Conservation (phyloP, 2,888 invertebrate genomes). For the Minunthozetes semirufus region DNA sequence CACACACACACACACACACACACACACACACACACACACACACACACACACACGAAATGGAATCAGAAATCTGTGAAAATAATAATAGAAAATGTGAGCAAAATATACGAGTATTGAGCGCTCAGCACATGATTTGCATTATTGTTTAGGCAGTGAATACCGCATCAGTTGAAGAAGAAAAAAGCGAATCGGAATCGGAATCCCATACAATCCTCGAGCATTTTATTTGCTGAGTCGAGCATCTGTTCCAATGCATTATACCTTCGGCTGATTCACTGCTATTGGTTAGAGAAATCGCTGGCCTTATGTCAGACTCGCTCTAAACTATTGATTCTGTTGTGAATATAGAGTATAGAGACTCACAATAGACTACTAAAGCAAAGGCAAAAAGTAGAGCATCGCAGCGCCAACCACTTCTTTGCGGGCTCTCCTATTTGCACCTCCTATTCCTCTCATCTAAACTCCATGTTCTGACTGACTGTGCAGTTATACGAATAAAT, state of each 20-base stretch:
- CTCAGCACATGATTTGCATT: conserved; percentile 24
- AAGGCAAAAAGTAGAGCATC: not conserved
- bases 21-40: not conserved
- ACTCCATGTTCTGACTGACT: not conserved
- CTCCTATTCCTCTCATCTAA: conserved; percentile 1
- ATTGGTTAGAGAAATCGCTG: conserved; percentile 13
- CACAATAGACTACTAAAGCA: not conserved
- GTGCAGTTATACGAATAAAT: conserved; percentile 13
- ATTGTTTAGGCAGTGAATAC: not conserved
- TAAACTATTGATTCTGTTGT: not conserved
- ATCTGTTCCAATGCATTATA: conserved; percentile 9
- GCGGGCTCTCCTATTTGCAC: conserved; percentile 25
- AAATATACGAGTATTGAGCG: not conserved
- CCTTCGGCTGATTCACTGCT: conserved; percentile 6
- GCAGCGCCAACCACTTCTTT: conserved; percentile 22
- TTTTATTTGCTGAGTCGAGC: conserved; percentile 24
- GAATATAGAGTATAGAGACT: not conserved
- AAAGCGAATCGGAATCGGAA: conserved; percentile 9
- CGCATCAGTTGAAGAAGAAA: not conserved
- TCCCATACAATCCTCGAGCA: conserved; percentile 4
- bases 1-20: not conserved
- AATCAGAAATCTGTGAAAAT: conserved; percentile 5
- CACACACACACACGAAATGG: not conserved
- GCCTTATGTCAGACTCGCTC: not conserved
- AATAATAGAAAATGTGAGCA: conserved; percentile 5